Conservation (phyloP, 2,113 vertebrate genomes). For the Cavia porcellus region DNA sequence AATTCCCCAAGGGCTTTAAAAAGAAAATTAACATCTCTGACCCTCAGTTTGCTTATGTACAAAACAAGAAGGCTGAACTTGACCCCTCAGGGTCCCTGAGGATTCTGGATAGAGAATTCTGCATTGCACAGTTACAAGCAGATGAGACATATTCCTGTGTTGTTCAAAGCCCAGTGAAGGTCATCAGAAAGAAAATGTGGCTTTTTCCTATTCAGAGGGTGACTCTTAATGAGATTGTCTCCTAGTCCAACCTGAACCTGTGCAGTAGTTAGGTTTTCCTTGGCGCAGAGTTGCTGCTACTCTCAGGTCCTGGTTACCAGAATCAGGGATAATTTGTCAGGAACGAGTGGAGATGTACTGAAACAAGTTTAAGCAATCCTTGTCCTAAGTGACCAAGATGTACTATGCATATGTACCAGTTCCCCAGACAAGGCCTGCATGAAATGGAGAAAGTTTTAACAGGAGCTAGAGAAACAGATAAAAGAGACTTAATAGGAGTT, state of each 20-base stretch:
- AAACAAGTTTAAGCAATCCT: not conserved
- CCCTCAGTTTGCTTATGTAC: not conserved
- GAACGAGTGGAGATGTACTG: not conserved
- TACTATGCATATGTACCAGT: not conserved
- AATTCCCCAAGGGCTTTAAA: not conserved
- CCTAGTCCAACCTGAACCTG: not conserved
- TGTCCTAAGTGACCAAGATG: not conserved
- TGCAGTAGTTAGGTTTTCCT: not conserved
- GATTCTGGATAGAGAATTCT: not conserved
- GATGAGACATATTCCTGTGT: not conserved
- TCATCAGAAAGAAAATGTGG: not conserved
- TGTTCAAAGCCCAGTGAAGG: not conserved
- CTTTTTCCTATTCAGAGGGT: not conserved
- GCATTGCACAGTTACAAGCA: not conserved
- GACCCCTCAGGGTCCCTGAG: not conserved
- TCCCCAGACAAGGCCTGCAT: not conserved
- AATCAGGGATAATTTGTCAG: not conserved
- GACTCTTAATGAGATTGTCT: not conserved
- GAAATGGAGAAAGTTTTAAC: not conserved
- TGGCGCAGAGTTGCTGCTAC: not conserved
- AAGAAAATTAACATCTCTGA: not conserved
- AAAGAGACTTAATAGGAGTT: constrained; percentile 25
- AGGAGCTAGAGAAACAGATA: constrained; percentile 28
- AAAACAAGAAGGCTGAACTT: not conserved
- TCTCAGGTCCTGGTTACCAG: not conserved